phyloP scores from a whole-genome alignment of 2,113 vertebrate species.

The Halcyon malimbica region DNA sequence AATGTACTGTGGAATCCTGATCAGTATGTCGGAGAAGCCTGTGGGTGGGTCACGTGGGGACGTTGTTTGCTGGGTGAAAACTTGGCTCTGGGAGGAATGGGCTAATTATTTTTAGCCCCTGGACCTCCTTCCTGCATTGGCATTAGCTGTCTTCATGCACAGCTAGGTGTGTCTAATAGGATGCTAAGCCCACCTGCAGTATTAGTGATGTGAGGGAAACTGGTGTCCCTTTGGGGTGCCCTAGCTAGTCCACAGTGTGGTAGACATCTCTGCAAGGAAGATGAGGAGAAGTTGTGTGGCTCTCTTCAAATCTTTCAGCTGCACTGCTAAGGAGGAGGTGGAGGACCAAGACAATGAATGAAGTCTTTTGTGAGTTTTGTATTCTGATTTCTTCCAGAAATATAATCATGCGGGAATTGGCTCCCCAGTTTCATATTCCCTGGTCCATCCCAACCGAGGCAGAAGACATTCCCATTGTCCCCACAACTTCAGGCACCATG shows the following conservation, averaged over 20 bases:
- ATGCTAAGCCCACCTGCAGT: not conserved
- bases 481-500: slow-evolving; percentile 99
- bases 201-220: not conserved
- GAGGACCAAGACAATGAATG: not conserved
- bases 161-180: not conserved
- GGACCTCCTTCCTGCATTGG: not conserved
- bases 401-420: slow-evolving; percentile 97
- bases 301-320: not conserved
- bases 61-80: not conserved
- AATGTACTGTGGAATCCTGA: not conserved
- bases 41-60: not conserved
- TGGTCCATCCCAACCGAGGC: slow-evolving; percentile 98
- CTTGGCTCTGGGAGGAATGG: not conserved
- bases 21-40: not conserved
- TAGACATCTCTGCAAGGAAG: not conserved
- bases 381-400: slow-evolving; percentile 80
- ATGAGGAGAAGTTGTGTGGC: not conserved
- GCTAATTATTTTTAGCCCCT: not conserved
- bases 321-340: not conserved
- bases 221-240: not conserved
- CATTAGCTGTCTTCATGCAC: not conserved
- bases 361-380: not conserved
- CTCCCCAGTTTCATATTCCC: slow-evolving; percentile 97
- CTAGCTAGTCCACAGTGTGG: not conserved
- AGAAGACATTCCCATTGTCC: slow-evolving; percentile 98